Conservation (phyloP, 2,113 vertebrate species). For the Bubo scandiacus region DNA sequence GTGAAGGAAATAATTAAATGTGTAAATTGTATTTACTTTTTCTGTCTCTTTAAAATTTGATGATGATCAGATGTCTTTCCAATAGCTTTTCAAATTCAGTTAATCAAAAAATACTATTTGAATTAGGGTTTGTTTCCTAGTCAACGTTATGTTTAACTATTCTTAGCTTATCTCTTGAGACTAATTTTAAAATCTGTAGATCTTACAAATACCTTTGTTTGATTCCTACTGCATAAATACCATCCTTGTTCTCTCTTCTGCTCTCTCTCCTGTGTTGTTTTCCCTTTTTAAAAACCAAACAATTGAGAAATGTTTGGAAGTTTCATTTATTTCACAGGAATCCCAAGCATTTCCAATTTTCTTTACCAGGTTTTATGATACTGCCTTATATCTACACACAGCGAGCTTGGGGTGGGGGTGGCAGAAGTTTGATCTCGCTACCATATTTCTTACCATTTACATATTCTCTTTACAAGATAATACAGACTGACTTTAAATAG, state of each 20-base stretch:
- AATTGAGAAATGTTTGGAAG: not conserved
- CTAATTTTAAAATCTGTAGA: not conserved
- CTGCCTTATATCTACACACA: not conserved
- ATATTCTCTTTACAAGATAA: not conserved
- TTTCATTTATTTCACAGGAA: not conserved
- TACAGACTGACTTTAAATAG: not conserved
- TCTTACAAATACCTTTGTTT: not conserved
- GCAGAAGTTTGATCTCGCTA: not conserved
- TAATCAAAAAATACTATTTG: slow-evolving; percentile 26
- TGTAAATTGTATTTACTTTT: slow-evolving; percentile 5
- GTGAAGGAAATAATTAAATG: not conserved
- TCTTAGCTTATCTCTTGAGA: slow-evolving; percentile 1
- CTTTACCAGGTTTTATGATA: not conserved
- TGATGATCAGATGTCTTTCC: not conserved
- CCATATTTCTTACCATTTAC: not conserved
- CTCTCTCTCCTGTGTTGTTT: not conserved
- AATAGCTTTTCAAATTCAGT: not conserved
- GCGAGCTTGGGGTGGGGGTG: not conserved
- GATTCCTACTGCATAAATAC: not conserved
- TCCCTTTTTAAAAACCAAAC: not conserved
- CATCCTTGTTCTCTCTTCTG: not conserved
- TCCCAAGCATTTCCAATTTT: not conserved
- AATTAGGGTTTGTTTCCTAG: not conserved
- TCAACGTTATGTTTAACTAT: not conserved
- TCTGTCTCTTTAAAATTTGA: not conserved